Conservation (phyloP, 2,113 vertebrate genomes). For the Austrofundulus limnaeus region DNA sequence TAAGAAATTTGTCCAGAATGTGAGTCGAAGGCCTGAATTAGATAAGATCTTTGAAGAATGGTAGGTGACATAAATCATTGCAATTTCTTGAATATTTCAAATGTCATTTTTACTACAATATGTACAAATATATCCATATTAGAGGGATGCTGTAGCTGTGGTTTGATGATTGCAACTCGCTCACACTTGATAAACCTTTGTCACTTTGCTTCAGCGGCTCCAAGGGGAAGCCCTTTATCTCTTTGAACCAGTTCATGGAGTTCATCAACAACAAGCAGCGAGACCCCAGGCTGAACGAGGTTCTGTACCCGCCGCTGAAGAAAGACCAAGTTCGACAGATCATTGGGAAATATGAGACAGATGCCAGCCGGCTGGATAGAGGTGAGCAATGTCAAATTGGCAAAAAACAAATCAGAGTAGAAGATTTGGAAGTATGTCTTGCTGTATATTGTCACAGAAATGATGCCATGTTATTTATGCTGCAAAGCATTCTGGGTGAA, state of each 20-base stretch:
- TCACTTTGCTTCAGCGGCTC: slow-evolving; percentile 78
- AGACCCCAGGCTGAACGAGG: slow-evolving; percentile 88
- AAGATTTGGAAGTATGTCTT: too few relatives aligned
- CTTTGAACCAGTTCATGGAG: slow-evolving; percentile 86
- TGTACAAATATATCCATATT: background rate
- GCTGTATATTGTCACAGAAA: too few relatives aligned
- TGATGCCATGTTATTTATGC: too few relatives aligned
- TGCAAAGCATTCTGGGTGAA: too few relatives aligned
- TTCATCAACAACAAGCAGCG: slow-evolving; percentile 87
- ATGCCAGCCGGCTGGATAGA: slow-evolving; percentile 84
- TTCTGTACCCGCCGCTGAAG: slow-evolving; percentile 87
- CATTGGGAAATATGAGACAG: slow-evolving; percentile 88
- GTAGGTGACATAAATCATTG: slow-evolving; percentile 61
- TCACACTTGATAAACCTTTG: background rate
- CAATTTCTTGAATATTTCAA: background rate
- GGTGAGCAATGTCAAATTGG: slow-evolving; percentile 64
- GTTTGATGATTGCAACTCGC: background rate
- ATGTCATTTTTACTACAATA: background rate
- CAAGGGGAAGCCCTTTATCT: slow-evolving; percentile 87
- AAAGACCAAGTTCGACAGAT: slow-evolving; percentile 84
- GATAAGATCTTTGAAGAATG: slow-evolving; percentile 88
- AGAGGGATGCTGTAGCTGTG: background rate
- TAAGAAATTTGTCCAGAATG: slow-evolving; percentile 82
- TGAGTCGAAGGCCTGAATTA: slow-evolving; percentile 85
- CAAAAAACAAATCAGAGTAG: too few relatives aligned